phyloP scores from a whole-genome alignment of 2,113 vertebrate genomes.

The Ailurus styani region DNA sequence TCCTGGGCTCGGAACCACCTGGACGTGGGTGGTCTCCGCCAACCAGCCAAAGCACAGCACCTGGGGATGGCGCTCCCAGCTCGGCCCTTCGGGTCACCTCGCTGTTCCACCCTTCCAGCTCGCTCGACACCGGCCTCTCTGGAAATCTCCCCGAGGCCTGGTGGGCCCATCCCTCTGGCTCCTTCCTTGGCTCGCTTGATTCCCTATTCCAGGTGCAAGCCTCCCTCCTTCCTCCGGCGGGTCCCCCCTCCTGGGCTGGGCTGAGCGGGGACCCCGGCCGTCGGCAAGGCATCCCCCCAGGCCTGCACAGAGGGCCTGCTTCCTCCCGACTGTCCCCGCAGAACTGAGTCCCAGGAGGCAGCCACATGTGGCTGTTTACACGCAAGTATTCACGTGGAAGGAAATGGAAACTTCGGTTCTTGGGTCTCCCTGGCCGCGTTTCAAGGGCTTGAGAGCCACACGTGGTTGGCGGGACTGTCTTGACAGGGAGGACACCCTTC shows the following conservation, averaged over 20 bases:
- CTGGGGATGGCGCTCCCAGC: accelerated
- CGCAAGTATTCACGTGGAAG: not conserved
- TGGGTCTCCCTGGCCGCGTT: not conserved
- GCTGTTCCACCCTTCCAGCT: accelerated
- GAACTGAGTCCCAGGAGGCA: not conserved
- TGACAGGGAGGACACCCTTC: accelerated
- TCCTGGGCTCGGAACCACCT: not conserved
- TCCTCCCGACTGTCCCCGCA: accelerated
- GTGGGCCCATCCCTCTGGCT: accelerated
- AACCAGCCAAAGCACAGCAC: accelerated
- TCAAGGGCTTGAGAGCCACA: not conserved
- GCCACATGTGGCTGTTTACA: not conserved
- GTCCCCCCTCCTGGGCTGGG: not conserved
- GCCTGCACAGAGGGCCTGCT: not conserved
- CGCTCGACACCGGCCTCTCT: accelerated
- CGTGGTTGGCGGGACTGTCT: not conserved
- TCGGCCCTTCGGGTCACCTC: not conserved
- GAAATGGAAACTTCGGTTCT: not conserved
- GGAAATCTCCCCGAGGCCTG: accelerated
- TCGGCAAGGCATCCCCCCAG: not conserved
- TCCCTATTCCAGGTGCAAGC: not conserved
- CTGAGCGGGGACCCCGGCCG: not conserved
- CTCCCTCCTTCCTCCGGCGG: not conserved
- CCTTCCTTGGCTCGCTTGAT: accelerated
- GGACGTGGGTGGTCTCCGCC: accelerated